Conservation (phyloP, 92 coral and sea anemone genomes). For the Zoanthus solanderi region DNA sequence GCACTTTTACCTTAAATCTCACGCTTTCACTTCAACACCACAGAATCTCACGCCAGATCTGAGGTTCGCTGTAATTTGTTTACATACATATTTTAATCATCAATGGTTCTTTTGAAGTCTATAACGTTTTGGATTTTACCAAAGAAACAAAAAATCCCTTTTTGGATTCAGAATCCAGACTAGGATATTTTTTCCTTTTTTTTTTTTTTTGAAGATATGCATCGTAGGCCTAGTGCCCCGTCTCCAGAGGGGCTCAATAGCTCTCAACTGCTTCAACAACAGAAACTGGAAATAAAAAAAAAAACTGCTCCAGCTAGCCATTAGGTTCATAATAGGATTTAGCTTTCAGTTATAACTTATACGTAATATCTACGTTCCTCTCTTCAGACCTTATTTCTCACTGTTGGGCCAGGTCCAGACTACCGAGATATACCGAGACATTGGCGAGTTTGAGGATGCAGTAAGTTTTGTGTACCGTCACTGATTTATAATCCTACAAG, state of each 20-base stretch:
- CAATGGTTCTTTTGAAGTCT: too few species aligned
- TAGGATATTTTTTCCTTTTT: too few species aligned
- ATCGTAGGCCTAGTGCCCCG: background rate
- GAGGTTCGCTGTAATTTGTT: background rate
- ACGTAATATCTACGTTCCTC: background rate
- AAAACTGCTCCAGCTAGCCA: background rate
- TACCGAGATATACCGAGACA: conserved; percentile 79
- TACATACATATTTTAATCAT: too few species aligned
- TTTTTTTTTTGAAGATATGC: background rate
- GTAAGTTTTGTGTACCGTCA: background rate
- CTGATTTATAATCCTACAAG: background rate
- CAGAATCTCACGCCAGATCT: background rate
- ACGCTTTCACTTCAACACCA: background rate
- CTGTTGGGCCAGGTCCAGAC: conserved; percentile 65
- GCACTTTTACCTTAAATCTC: background rate
- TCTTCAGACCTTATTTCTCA: conserved; percentile 68
- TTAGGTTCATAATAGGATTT: background rate
- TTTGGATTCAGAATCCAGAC: too few species aligned
- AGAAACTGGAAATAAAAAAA: background rate
- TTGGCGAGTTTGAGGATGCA: conserved; percentile 59
- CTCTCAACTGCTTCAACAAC: background rate
- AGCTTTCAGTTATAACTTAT: background rate
- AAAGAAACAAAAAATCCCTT: background rate
- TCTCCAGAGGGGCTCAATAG: background rate
- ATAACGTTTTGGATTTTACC: background rate